A percentile compares a stretch with the other conserved stretches of the same genome.
Conservation (phyloP, 2,113 vertebrate genomes). For the Bubalus kerabau region DNA sequence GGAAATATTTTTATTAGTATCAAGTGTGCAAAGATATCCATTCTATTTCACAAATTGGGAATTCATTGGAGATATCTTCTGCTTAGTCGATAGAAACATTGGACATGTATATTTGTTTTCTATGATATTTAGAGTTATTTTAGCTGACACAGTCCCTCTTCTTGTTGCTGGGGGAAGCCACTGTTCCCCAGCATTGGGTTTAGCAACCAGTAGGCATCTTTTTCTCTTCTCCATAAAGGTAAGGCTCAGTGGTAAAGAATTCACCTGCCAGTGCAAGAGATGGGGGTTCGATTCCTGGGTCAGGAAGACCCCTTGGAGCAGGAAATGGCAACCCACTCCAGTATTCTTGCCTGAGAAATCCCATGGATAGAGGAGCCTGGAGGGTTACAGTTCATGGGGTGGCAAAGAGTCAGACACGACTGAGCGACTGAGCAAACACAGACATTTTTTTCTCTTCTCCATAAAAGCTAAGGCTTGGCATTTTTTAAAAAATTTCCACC, state of each 20-base stretch:
- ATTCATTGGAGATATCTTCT: not conserved
- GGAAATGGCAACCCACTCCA: not conserved
- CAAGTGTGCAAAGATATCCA: not conserved
- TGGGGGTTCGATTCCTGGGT: rapidly evolving
- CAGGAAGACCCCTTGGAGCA: not conserved
- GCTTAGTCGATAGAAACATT: not conserved
- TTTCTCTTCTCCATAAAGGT: not conserved
- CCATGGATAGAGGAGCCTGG: not conserved
- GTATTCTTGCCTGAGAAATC: not conserved
- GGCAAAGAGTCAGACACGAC: not conserved
- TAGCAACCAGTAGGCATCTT: not conserved
- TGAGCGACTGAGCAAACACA: not conserved
- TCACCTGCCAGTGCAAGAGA: not conserved
- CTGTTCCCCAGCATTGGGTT: not conserved
- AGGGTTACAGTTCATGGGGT: not conserved
- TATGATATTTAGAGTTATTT: not conserved
- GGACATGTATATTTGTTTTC: not conserved
- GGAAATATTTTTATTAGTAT: not conserved
- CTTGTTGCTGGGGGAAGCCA: not conserved
- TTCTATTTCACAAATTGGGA: not conserved
- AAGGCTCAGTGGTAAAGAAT: not conserved
- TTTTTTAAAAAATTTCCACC: not conserved
- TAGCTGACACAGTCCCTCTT: not conserved
- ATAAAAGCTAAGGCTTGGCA: not conserved
- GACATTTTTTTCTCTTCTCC: not conserved